phyloP scores from a whole-genome alignment of 2,113 vertebrate species.

The Turdus rufiventris region DNA sequence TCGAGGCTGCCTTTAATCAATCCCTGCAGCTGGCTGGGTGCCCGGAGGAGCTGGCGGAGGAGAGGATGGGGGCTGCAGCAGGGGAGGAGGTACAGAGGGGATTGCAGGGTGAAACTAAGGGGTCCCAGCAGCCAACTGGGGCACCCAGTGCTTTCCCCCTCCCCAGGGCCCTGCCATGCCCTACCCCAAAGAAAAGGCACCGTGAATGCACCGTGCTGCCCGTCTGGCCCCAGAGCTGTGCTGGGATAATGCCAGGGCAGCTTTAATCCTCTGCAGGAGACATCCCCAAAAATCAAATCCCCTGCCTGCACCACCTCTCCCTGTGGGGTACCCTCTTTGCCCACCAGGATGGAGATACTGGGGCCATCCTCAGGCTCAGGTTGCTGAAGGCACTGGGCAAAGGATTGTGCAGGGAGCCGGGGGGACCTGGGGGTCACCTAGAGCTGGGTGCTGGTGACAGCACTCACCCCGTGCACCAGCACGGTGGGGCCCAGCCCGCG shows the following conservation, averaged over 20 bases:
- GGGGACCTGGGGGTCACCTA: constrained; percentile 50
- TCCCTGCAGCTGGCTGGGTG: constrained; percentile 38
- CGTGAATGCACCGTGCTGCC: neutral
- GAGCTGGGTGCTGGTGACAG: constrained; percentile 88
- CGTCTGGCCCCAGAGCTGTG: rapidly evolving
- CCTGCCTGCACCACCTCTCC: neutral
- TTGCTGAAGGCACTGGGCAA: constrained; percentile 26
- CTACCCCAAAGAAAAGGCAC: constrained; percentile 12
- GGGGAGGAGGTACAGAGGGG: neutral
- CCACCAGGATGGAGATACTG: neutral
- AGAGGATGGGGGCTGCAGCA: neutral
- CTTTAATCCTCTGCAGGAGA: neutral
- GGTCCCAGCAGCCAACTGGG: neutral
- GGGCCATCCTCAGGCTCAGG: neutral
- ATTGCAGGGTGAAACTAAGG: neutral
- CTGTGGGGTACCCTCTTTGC: neutral
- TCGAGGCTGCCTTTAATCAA: constrained; percentile 67
- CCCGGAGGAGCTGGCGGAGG: neutral
- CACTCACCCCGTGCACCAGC: constrained; percentile 88
- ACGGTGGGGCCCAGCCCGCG: constrained; percentile 85
- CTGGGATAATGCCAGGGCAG: neutral
- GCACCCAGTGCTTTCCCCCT: neutral
- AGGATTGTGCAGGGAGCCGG: neutral
- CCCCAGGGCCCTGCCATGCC: neutral
- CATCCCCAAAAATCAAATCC: neutral